Base-by-base conservation (phyloP, 2,113 vertebrate genomes). In the Choloepus hoffmanni region DNA sequence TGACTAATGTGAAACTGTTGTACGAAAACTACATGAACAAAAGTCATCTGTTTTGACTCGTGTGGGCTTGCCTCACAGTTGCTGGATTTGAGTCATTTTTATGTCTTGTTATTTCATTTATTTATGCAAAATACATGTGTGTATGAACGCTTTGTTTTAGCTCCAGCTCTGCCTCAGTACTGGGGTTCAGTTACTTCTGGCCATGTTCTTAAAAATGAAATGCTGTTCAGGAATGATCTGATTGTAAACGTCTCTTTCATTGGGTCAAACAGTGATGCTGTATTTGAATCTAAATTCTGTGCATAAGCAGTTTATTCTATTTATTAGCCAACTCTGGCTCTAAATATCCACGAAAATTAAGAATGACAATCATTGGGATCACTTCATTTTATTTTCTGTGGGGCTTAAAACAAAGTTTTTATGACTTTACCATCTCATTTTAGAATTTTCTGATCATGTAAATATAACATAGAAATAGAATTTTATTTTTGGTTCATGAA, bases 1-100 rank as follows among this genome's bases (percentile, higher is more conserved):
- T 99, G 99, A 99, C 99, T 99, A 99, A 99, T 99, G 99, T 99
- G 99, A 99, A 99, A 99, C 99, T 99, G 99, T 99, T 99, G 98
- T 99, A 99, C 98, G 98, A 99, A 99, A 98, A 98, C 98, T 98
- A 99, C 99, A 99, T 98, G 98, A 99, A 99, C 99, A 99, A 99
- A 99, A 99, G 98, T 99, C 98, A 98, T 99, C 99, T 98, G 99
- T 99, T 98, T 98, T 98, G 99, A 99, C 99, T 99, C 98, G 98
- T 99, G 99, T 98, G 99, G 99, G 99, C 99, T 98, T 99, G 98
- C 98, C 99, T 99, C 99, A 99, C 99, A 99, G 98, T 99, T 99
- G 98, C 99, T 99, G 98, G 99, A 99, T 99, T 99, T 98, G 98
- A 99, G 98, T 99, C 98, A 98, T 99, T 98, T 98, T 99, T 99